These are phyloP conservation scores for Philhelius pedissequus DNA, from an alignment of 2,888 invertebrate genomes.

Conservation along the genomic window DNA sequence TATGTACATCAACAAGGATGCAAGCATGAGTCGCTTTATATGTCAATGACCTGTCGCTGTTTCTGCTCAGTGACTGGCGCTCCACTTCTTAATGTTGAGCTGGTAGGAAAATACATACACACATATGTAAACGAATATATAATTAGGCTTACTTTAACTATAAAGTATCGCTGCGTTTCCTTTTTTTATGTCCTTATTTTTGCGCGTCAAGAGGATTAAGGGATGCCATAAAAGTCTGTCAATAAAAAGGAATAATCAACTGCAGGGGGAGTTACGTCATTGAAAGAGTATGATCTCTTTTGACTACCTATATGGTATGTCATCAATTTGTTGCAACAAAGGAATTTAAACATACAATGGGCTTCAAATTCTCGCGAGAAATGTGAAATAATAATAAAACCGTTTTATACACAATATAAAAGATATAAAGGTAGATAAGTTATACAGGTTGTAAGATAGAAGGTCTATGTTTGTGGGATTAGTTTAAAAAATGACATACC, in stretches of 20 bases:
- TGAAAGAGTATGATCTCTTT: not conserved
- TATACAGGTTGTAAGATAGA: no score
- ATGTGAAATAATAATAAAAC: no score
- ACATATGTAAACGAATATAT: slow-evolving; percentile 3
- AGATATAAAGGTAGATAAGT: no score
- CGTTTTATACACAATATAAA: no score
- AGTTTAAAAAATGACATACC: no score
- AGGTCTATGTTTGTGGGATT: no score
- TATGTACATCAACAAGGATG: not conserved
- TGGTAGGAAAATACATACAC: no score
- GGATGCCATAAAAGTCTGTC: slow-evolving; percentile 3
- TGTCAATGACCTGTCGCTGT: slow-evolving; percentile 53
- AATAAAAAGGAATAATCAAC: slow-evolving; percentile 18
- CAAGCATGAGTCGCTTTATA: slow-evolving; percentile 46
- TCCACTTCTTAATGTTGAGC: not conserved
- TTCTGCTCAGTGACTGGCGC: slow-evolving; percentile 5
- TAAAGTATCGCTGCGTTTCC: slow-evolving; percentile 13
- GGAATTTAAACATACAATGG: not conserved
- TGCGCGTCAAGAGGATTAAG: slow-evolving; percentile 5
- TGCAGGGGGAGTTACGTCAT: not conserved
- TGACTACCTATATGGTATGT: not conserved
- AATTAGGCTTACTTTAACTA: slow-evolving; percentile 17
- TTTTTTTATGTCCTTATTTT: not conserved
- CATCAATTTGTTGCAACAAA: not conserved
- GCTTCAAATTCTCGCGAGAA: not conserved